These are phyloP conservation scores for Patella pellucida DNA, from an alignment of 2,888 invertebrate species.

Conservation along the genomic window DNA sequence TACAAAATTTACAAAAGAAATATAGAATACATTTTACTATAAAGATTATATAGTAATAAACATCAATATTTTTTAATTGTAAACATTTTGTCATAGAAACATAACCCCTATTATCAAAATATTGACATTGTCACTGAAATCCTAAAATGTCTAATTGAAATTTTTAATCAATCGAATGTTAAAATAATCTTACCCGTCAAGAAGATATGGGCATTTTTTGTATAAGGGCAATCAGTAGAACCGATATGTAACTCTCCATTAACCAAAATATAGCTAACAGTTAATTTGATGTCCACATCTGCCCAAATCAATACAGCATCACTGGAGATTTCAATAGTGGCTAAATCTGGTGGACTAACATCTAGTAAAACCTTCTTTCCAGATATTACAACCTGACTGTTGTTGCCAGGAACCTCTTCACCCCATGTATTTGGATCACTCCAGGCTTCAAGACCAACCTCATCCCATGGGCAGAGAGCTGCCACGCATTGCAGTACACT, in stretches of 20 bases:
- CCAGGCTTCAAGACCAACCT: constrained; percentile 22
- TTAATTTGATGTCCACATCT: constrained; percentile 28
- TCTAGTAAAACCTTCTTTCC: constrained; percentile 28
- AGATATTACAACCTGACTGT: constrained; percentile 7
- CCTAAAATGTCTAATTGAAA: too few relatives aligned
- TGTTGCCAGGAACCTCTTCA: constrained; percentile 6
- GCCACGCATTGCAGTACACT: too few relatives aligned
- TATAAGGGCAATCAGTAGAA: constrained; percentile 33
- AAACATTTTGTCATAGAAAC: too few relatives aligned
- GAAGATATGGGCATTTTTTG: constrained; percentile 30
- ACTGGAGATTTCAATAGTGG: constrained; percentile 25
- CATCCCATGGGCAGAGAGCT: constrained; percentile 22
- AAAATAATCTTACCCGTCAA: constrained; percentile 31
- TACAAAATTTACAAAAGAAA: too few relatives aligned
- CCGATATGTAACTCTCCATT: constrained; percentile 42
- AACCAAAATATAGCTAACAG: constrained; percentile 35
- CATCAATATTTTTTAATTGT: too few relatives aligned
- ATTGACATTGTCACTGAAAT: too few relatives aligned
- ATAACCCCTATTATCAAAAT: too few relatives aligned
- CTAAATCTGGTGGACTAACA: constrained; percentile 19
- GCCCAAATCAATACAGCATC: constrained; percentile 36
- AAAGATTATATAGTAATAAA: too few relatives aligned
- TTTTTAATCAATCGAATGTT: too few relatives aligned
- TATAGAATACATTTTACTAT: too few relatives aligned
- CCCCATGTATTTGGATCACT: constrained; percentile 19